Percentiles rank a stretch among this genome's conserved stretches.
Evolutionary conservation across 2,113 vertebrate genomes (phyloP).

Genomic region (Gila orcuttii): DNA sequence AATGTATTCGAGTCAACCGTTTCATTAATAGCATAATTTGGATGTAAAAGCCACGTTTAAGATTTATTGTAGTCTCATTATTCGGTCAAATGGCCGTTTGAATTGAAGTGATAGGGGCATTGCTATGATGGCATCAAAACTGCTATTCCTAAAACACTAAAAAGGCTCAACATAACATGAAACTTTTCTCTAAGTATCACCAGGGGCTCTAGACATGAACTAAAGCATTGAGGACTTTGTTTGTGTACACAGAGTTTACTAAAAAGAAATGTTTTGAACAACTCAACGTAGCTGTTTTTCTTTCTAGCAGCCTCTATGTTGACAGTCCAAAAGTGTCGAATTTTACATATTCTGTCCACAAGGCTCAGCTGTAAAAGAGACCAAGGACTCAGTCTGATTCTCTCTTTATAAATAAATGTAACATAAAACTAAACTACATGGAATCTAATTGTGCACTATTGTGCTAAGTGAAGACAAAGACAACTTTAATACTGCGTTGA

Average conservation of each 20-base stretch:
- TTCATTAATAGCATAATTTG: slow-evolving; percentile 7
- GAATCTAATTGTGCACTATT: slow-evolving; percentile 19
- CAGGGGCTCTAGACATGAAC: not conserved
- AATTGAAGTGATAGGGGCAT: slow-evolving; percentile 5
- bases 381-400: not conserved
- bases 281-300: too few species aligned
- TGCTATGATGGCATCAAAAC: slow-evolving; percentile 6
- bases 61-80: not conserved
- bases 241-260: not conserved
- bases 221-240: not conserved
- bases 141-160: slow-evolving; percentile 12
- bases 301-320: too few species aligned
- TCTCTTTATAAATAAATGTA: slow-evolving; percentile 18
- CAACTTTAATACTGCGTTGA: slow-evolving; percentile 10
- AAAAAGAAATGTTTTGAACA: not conserved
- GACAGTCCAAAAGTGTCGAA: too few species aligned
- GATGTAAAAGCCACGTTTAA: not conserved
- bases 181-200: slow-evolving; percentile 11
- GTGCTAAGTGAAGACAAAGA: slow-evolving; percentile 20
- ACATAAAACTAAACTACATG: slow-evolving; percentile 10
- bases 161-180: slow-evolving; percentile 5
- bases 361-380: slow-evolving; percentile 15
- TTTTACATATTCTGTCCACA: slow-evolving; percentile 16
- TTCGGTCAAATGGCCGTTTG: slow-evolving; percentile 9
- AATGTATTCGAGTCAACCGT: not conserved